Base-by-base conservation (phyloP, 2,888 invertebrate species). In the Gerris lacustris region DNA sequence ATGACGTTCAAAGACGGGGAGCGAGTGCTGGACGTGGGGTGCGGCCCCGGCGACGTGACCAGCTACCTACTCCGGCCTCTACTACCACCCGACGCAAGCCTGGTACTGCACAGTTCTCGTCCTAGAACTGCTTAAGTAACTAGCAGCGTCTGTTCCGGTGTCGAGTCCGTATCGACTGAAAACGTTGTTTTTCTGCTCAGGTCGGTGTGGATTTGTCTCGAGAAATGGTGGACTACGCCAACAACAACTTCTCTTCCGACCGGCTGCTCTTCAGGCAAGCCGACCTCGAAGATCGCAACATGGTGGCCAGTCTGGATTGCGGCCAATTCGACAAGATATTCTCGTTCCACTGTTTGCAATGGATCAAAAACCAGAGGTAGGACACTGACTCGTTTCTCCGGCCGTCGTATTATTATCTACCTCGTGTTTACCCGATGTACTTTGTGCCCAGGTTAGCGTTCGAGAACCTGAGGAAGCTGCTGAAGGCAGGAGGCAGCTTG, bases 301-400 rank as follows among this genome's bases (percentile, higher is more conserved):
- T 76, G 6, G 72, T 73, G 73, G 71, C 72, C 70, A 74, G 72
- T 55, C 73, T 73, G 73, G 70, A 73, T 17, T 70, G 71, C 45
- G 82, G 80, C 69, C 77, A 80, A 45, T 91, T 88, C 77, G 84
- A 88, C 77, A 88, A 90, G 77, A 84, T 86, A 0, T 86, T 90
- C 69, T 91, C 91, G 0, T 91, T 91, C 78, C 91, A 90, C 78
- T 87, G 90, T 73, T 81, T 92, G 5, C 91, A 92, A 77, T 92
- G 92, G 92, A 86, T 91, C 47, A 85, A 85, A 75, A 84, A 90
- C 77, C 87, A 88, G 79, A 84, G 85, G 88, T 89, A 82, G 67
- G 72, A 11, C 15, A 31, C 31, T 4, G 31, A 31, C 31, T 4
- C 2, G 31, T 31, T 31, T 70, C 31, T 31, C 31, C 31, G 31